Evolutionary conservation across 2,797 vertebrate species (phyloP).

Genomic region (Kryptolebias ocellatus): DNA sequence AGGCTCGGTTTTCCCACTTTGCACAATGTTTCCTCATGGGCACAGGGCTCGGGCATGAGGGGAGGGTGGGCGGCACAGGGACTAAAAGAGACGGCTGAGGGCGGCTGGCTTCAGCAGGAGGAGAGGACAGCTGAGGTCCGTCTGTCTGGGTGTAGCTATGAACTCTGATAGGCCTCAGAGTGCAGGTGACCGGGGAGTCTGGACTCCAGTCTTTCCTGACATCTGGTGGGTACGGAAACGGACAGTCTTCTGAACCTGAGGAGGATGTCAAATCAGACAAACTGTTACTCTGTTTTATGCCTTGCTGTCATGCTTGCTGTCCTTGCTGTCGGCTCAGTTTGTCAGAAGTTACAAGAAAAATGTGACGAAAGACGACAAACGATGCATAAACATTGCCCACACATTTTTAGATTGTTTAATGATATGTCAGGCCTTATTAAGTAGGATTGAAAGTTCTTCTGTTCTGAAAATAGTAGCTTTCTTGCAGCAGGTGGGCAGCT

Average conservation of each 20-base stretch:
- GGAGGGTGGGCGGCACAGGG: conserved; percentile 52
- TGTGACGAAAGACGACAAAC: neutral
- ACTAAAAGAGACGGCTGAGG: conserved; percentile 66
- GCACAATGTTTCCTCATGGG: conserved; percentile 87
- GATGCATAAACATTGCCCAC: conserved; percentile 1
- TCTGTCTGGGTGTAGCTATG: conserved; percentile 93
- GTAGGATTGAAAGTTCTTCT: conserved; percentile 43
- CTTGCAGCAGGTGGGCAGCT: conserved; percentile 50
- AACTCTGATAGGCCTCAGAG: conserved; percentile 68
- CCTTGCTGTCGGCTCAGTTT: neutral
- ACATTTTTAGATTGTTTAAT: conserved; percentile 2
- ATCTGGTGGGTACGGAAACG: conserved; percentile 84
- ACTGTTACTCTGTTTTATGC: neutral
- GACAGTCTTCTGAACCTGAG: conserved; percentile 86
- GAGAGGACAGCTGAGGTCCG: conserved; percentile 33
- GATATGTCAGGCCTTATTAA: conserved; percentile 13
- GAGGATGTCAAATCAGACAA: neutral
- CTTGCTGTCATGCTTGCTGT: neutral
- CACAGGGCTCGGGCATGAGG: conserved; percentile 88
- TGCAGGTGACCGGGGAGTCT: conserved; percentile 83
- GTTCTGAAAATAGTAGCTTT: conserved; percentile 30
- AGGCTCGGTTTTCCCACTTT: conserved; percentile 94
- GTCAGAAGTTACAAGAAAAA: neutral
- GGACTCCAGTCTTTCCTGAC: conserved; percentile 85
- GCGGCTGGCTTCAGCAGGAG: conserved; percentile 28